Evolutionary conservation across 2,797 vertebrate species (phyloP).

Genomic region (Cephalopachus bancanus): DNA sequence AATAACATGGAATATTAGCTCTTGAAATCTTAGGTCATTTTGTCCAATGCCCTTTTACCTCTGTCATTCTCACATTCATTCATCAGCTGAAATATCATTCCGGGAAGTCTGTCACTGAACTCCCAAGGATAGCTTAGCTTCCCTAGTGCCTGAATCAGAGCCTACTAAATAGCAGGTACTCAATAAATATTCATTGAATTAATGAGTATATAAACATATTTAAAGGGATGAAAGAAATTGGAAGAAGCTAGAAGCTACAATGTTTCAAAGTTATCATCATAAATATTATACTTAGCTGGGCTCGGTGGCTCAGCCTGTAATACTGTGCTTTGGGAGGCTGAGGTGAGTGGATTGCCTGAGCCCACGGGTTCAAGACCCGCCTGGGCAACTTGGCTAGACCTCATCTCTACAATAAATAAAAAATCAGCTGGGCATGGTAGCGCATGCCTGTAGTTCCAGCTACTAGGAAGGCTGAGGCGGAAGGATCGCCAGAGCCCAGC

Average conservation of each 20-base stretch:
- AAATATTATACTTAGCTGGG: neutral
- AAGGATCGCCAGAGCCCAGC: too few species aligned
- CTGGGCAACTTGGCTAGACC: too few species aligned
- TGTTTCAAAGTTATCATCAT: slow-evolving; percentile 36
- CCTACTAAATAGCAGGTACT: slow-evolving; percentile 13
- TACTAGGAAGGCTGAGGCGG: too few species aligned
- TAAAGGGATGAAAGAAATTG: neutral
- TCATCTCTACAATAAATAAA: too few species aligned
- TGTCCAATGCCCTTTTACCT: neutral
- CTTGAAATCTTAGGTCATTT: neutral
- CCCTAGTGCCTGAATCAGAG: neutral
- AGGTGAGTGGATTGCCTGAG: too few species aligned
- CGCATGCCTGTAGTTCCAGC: too few species aligned
- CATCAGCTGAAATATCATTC: slow-evolving; percentile 25
- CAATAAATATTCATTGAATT: slow-evolving; percentile 43
- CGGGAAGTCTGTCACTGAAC: neutral
- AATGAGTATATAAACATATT: slow-evolving; percentile 56
- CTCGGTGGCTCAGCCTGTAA: too few species aligned
- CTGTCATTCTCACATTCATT: slow-evolving; percentile 41
- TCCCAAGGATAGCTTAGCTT: slow-evolving; percentile 21
- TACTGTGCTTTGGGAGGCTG: too few species aligned
- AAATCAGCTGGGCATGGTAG: too few species aligned
- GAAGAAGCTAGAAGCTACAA: slow-evolving; percentile 23
- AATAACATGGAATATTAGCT: neutral
- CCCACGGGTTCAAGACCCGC: too few species aligned